These are phyloP conservation scores for Troides aeacus DNA, from an alignment of 2,888 invertebrate genomes.

Conservation along the genomic window DNA sequence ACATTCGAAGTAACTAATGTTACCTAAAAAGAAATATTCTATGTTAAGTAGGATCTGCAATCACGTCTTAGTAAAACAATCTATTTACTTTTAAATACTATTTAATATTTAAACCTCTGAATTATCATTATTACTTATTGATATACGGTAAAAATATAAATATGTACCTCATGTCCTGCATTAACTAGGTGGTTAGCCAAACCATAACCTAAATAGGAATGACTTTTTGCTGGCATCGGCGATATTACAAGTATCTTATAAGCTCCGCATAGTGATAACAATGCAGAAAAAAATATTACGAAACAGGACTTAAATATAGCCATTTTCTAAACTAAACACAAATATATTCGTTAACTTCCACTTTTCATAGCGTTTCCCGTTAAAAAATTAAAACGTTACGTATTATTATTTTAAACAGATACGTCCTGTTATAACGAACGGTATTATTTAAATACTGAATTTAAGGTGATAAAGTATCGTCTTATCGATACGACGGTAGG, in stretches of 20 bases:
- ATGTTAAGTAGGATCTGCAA: not conserved
- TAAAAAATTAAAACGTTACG: not conserved
- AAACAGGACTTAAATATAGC: not conserved
- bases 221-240: constrained; percentile 5
- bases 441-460: not conserved
- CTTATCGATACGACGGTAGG: not conserved
- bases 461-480: not conserved
- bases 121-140: no score
- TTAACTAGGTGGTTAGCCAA: constrained; percentile 1
- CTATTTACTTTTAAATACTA: not conserved
- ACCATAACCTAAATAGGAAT: not conserved
- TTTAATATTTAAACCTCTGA: no score
- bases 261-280: not conserved
- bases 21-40: not conserved
- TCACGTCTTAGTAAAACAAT: not conserved
- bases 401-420: not conserved
- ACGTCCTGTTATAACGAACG: not conserved
- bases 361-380: not conserved
- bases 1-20: not conserved
- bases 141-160: not conserved
- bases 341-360: not conserved
- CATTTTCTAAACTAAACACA: not conserved
- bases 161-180: constrained; percentile 12
- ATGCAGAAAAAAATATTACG: not conserved
- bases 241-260: constrained; percentile 9